Evolutionary conservation across 2,888 invertebrate species (phyloP).

Genomic region (Nomada goodeniana): DNA sequence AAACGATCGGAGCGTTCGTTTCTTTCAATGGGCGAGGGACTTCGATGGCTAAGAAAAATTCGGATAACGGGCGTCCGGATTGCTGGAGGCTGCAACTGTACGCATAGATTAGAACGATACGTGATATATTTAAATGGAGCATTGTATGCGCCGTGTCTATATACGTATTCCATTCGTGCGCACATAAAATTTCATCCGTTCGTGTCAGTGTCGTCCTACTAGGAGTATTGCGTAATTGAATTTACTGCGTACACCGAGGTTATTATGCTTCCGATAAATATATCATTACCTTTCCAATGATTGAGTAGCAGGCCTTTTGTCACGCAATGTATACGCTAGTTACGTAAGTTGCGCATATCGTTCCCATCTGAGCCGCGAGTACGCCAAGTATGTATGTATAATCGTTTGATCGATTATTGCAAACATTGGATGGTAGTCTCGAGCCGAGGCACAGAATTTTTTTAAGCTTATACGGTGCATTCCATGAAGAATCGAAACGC

Average conservation of each 20-base stretch:
- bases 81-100: too few species aligned
- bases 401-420: constrained; percentile 21
- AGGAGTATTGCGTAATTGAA: constrained; percentile 16
- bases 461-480: background rate
- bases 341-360: constrained; percentile 17
- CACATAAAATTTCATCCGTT: constrained; percentile 14
- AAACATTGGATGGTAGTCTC: background rate
- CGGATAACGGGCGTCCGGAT: too few species aligned
- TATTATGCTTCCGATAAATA: constrained; percentile 33
- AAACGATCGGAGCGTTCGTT: too few species aligned
- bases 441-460: background rate
- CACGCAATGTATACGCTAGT: background rate
- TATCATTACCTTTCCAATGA: constrained; percentile 33
- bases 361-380: background rate
- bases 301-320: constrained; percentile 22
- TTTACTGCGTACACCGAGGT: constrained; percentile 2
- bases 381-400: background rate
- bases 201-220: constrained; percentile 1
- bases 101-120: too few species aligned
- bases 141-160: background rate
- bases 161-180: constrained; percentile 1
- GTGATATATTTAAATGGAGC: background rate
- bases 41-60: too few species aligned
- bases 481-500: background rate
- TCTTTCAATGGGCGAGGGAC: too few species aligned